These are phyloP conservation scores for Dreissena rostriformis DNA, from an alignment of 1,140 invertebrate species.

Conservation along the genomic window DNA sequence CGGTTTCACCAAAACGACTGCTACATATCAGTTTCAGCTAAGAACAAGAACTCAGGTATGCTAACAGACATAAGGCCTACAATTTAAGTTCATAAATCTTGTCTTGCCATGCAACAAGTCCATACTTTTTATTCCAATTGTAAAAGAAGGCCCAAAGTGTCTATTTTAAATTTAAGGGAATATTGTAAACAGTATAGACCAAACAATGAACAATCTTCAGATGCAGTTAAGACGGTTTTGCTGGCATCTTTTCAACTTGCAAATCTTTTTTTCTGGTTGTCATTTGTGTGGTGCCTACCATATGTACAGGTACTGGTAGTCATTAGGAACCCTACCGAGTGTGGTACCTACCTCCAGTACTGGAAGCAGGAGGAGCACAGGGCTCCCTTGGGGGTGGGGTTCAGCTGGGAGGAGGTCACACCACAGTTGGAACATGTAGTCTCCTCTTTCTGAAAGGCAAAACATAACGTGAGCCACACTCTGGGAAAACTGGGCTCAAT, in stretches of 20 bases:
- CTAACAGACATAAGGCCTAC: background rate
- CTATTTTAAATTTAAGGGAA: too few species aligned
- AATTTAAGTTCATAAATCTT: too few species aligned
- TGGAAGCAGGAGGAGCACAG: constrained; percentile 90
- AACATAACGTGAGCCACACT: constrained; percentile 10
- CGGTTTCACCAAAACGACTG: background rate
- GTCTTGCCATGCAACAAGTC: too few species aligned
- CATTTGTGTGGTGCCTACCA: too few species aligned
- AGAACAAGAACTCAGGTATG: background rate
- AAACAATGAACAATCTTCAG: too few species aligned
- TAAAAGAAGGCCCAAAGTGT: too few species aligned
- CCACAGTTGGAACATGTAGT: constrained; percentile 89
- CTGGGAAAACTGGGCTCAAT: background rate
- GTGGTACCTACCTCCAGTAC: constrained; percentile 87
- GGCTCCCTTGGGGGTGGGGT: constrained; percentile 88
- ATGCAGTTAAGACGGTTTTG: background rate
- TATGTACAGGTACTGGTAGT: too few species aligned
- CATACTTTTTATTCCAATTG: too few species aligned
- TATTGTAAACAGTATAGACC: too few species aligned
- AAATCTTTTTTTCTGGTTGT: background rate
- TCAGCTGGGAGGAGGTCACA: constrained; percentile 87
- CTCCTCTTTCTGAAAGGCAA: constrained; percentile 70
- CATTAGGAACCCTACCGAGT: too few species aligned
- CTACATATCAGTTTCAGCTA: background rate
- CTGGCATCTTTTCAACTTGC: background rate